phyloP scores from a whole-genome alignment of 1,140 invertebrate species.

The Drosophila insularis region DNA sequence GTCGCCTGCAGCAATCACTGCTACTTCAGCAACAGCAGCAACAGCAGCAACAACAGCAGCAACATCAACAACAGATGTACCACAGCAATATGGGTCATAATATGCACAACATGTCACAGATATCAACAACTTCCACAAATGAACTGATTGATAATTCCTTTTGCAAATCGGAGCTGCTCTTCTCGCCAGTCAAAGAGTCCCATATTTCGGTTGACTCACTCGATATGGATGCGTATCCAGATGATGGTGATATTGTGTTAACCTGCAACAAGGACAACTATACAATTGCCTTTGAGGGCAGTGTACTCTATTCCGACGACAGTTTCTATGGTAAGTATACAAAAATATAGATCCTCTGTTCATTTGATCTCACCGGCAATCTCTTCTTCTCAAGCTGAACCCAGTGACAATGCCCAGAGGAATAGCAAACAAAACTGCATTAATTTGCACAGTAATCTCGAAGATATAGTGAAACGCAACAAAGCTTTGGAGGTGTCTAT shows the following conservation, averaged over 20 bases:
- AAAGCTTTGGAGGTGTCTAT: slow-evolving; percentile 88
- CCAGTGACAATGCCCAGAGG: slow-evolving; percentile 62
- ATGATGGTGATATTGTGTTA: slow-evolving; percentile 91
- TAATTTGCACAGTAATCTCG: slow-evolving; percentile 79
- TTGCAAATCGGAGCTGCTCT: slow-evolving; percentile 93
- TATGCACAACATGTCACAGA: slow-evolving; percentile 82
- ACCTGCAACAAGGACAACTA: slow-evolving; percentile 97
- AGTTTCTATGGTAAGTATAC: slow-evolving; percentile 87
- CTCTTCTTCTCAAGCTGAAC: slow-evolving; percentile 56
- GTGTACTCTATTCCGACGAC: slow-evolving; percentile 92
- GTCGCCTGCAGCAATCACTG: slow-evolving; percentile 72
- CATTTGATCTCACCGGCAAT: not conserved
- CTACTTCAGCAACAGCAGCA: slow-evolving; percentile 82
- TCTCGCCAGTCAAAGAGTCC: slow-evolving; percentile 94
- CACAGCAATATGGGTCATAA: slow-evolving; percentile 50
- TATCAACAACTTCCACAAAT: slow-evolving; percentile 75
- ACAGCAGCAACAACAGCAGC: slow-evolving; percentile 56
- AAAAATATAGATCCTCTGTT: not conserved
- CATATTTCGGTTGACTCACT: slow-evolving; percentile 95
- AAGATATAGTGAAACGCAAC: slow-evolving; percentile 79
- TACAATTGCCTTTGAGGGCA: slow-evolving; percentile 96
- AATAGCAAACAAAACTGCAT: slow-evolving; percentile 82
- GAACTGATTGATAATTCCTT: slow-evolving; percentile 85
- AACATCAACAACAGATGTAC: slow-evolving; percentile 55
- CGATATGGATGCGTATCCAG: slow-evolving; percentile 89